Conservation (phyloP, 2,113 vertebrate genomes). For the Zootoca vivipara region DNA sequence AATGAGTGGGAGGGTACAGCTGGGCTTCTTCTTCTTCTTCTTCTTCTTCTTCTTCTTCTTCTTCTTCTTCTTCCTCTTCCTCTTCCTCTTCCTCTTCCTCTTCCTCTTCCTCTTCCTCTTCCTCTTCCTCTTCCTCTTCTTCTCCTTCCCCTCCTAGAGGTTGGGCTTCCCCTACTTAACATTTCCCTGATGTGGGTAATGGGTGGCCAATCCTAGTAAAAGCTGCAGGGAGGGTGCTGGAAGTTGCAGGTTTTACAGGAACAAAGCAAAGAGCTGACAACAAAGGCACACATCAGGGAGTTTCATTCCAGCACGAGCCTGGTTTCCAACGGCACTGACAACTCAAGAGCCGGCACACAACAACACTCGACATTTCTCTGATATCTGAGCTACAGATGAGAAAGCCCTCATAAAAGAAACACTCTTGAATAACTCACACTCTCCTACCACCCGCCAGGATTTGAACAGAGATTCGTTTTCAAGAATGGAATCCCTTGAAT, state of each 20-base stretch:
- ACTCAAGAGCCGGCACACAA: background rate
- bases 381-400: background rate
- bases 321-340: slow-evolving; percentile 22
- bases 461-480: background rate
- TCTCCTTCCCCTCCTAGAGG: slow-evolving; percentile 34
- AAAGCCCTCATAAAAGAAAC: background rate
- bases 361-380: background rate
- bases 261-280: slow-evolving; percentile 53
- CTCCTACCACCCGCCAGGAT: background rate
- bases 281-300: slow-evolving; percentile 29
- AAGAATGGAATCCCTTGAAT: background rate
- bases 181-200: slow-evolving; percentile 52
- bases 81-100: no score
- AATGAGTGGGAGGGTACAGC: slow-evolving; percentile 43
- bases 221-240: background rate
- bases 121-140: no score
- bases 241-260: slow-evolving; percentile 48
- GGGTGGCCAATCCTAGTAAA: slow-evolving; percentile 53
- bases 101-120: no score
- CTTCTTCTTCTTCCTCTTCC: no score
- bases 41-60: background rate
- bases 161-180: slow-evolving; percentile 49
- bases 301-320: slow-evolving; percentile 48
- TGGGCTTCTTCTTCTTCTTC: background rate
- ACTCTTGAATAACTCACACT: background rate